Conservation (phyloP, 2,888 invertebrate species). For the Dryobota labecula region DNA sequence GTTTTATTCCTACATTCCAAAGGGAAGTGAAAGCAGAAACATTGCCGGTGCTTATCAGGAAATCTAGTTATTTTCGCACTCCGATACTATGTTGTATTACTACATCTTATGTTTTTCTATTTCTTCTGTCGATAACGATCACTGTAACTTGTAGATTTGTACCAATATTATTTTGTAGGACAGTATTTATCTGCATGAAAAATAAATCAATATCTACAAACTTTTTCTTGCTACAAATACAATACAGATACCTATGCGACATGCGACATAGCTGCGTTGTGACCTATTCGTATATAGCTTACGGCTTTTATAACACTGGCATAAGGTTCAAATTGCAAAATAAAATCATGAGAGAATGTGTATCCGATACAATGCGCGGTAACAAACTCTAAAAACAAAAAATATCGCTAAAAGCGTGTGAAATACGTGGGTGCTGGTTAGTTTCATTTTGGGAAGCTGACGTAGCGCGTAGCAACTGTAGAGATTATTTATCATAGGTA, state of each 20-base stretch:
- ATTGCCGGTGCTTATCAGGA: constrained; percentile 57
- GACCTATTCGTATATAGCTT: background rate
- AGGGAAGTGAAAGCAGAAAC: constrained; percentile 54
- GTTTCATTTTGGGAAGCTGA: constrained; percentile 29
- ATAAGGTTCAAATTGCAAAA: constrained; percentile 16
- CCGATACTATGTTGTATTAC: constrained; percentile 7
- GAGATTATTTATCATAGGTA: too few relatives aligned
- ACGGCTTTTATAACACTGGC: background rate
- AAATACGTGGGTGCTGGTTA: constrained; percentile 29
- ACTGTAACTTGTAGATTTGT: constrained; percentile 5
- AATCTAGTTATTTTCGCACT: constrained; percentile 56
- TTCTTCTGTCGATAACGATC: constrained; percentile 5
- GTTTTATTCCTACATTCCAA: constrained; percentile 47
- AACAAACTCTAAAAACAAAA: constrained; percentile 51
- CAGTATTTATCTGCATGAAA: background rate
- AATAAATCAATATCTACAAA: background rate
- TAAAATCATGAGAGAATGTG: constrained; percentile 8
- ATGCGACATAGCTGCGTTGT: background rate
- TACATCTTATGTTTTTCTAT: constrained; percentile 22
- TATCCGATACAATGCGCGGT: constrained; percentile 21
- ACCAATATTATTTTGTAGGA: constrained; percentile 17
- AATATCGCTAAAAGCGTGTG: constrained; percentile 42
- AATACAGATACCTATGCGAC: background rate
- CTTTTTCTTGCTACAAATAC: background rate
- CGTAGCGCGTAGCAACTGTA: constrained; percentile 26